These are phyloP conservation scores for Chymomyza caudatula DNA, from an alignment of 2,888 invertebrate genomes.

Conservation along the genomic window DNA sequence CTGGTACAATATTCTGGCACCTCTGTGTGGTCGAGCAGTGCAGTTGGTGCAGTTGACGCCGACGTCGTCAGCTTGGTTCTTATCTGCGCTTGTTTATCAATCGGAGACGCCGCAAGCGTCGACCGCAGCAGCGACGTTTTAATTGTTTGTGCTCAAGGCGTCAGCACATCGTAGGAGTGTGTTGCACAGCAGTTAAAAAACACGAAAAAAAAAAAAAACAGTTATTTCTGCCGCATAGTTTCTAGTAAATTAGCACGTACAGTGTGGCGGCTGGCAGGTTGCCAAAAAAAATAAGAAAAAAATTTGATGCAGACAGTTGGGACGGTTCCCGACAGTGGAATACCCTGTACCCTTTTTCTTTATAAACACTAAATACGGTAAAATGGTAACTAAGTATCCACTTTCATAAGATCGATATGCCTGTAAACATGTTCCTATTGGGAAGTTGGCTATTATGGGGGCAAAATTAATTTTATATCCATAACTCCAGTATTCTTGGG, in stretches of 20 bases:
- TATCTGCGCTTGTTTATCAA: slow-evolving; percentile 58
- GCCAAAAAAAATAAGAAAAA: slow-evolving; percentile 36
- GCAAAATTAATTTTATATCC: no score
- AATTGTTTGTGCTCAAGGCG: slow-evolving; percentile 55
- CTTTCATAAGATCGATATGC: no score
- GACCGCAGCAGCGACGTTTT: slow-evolving; percentile 51
- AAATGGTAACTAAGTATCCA: no score
- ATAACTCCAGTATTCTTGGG: no score
- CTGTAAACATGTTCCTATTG: no score
- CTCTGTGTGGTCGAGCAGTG: slow-evolving; percentile 27
- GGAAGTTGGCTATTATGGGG: no score
- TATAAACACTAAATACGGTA: no score
- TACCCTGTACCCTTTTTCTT: no score
- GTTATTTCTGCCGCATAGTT: slow-evolving; percentile 57
- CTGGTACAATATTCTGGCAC: slow-evolving; percentile 7
- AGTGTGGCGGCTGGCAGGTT: slow-evolving; percentile 49
- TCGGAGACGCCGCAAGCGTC: slow-evolving; percentile 31
- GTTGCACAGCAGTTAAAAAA: slow-evolving; percentile 30
- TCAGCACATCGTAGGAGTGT: slow-evolving; percentile 40
- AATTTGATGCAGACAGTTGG: no score
- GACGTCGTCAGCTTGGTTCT: slow-evolving; percentile 18
- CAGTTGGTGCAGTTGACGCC: background rate
- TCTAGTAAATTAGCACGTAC: slow-evolving; percentile 46
- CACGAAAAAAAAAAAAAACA: slow-evolving; percentile 34
- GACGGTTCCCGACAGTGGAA: no score